Base-by-base conservation (phyloP, 2,797 vertebrate genomes). In the Chrosomus eos region DNA sequence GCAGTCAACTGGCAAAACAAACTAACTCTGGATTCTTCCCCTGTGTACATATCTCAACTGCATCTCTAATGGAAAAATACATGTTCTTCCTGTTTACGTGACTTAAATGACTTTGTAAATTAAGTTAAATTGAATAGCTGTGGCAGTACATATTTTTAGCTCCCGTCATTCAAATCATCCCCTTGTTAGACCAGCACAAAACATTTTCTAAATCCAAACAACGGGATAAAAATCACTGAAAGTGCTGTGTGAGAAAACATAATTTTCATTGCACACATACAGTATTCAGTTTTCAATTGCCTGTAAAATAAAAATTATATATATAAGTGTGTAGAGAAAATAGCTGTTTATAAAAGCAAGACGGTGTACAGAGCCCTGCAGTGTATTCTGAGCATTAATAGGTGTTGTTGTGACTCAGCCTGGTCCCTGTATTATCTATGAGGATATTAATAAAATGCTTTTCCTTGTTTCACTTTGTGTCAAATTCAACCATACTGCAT, bases 1-100 rank as follows among this genome's bases (percentile, higher is more conserved):
- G 36, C 64, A 81, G 60, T 38, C 38, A 68, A 73, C 21, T 60
- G 33, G 68, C 45, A 68, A 84, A 87, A 87, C 82, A 70, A 70
- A 76, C 70, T 28, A 18, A 23, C 60, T 64, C 55, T 66, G 1
- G 33, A 64, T 77, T 36, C 19, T 55, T 74, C 60, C 23, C 60
- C 19, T 13, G 18, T 76, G n/a, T 23, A 19, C 43, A 60, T 66
- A 13, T 82, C 36, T 53, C 31, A 53, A 40, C 75, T 80, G 31
- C 45, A 31, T 43, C 53, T 62, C 64, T 82, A 70, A 77, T 70
- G n/a, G 73, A 70, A 48, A 33, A 53, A 33, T 31, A 7, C 13
- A 80, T 68, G 78, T 9, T 76, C n/a, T 81, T 48, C 60, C 26
- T 76, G 36, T 60, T 83, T 73, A 66, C 68, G 48, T 43, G 26